These are phyloP conservation scores for Nasonia longicornis DNA, from an alignment of 1,140 invertebrate species.

Conservation along the genomic window DNA sequence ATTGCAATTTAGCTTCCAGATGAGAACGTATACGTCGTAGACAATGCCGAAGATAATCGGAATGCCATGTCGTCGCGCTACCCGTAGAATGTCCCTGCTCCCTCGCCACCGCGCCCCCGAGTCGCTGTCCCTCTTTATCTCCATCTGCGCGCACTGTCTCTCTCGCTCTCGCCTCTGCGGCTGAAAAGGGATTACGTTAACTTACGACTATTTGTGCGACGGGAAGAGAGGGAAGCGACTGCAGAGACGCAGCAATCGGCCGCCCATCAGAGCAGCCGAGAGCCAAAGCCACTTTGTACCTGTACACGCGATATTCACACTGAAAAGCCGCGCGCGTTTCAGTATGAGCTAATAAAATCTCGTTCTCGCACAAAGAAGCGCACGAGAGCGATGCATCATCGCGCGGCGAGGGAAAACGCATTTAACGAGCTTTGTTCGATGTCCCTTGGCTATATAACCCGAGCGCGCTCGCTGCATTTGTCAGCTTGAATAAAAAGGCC, in stretches of 20 bases:
- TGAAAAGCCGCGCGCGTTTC: too few relatives aligned
- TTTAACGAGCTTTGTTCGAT: neutral
- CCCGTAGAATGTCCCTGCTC: neutral
- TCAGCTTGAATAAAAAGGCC: neutral
- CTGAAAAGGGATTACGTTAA: too few relatives aligned
- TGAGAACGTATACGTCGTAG: neutral
- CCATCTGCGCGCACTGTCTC: neutral
- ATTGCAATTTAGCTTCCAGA: conserved; percentile 34
- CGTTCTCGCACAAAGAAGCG: neutral
- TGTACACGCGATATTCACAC: too few relatives aligned
- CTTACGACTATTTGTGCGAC: too few relatives aligned
- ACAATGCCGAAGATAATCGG: conserved; percentile 38
- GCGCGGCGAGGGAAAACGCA: neutral
- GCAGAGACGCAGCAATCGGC: too few relatives aligned
- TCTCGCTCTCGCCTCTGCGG: too few relatives aligned
- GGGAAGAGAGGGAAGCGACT: too few relatives aligned
- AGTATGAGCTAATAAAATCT: too few relatives aligned
- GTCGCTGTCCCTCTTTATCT: neutral
- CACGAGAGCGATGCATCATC: too few relatives aligned
- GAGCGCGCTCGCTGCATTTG: neutral
- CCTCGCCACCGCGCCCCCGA: too few relatives aligned
- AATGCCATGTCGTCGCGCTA: neutral
- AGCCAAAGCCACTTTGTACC: too few relatives aligned
- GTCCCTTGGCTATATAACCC: neutral
- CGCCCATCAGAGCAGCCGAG: too few relatives aligned